Evolutionary conservation across 30 jellyfish, hydroid and myxozoan genomes (phyloP), one percentile per base, ranked within the genome.

Genomic region (Aurelia sp.): DNA sequence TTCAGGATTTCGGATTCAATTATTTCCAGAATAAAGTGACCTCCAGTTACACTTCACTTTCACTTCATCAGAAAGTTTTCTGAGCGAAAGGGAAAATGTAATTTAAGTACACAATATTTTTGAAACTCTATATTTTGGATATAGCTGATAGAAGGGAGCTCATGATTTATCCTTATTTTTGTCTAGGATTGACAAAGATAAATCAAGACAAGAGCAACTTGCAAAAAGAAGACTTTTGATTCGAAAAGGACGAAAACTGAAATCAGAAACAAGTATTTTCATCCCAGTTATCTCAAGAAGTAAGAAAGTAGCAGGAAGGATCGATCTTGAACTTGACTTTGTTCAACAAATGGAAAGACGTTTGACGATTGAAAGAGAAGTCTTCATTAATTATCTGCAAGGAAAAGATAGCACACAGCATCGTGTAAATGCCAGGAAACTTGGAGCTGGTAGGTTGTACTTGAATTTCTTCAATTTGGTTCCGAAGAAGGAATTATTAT

Each of bases 131-230:
- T n/a, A n/a, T n/a, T n/a, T n/a, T n/a, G n/a, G n/a, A n/a, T n/a
- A 19, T 21, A 17, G 40, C 2, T 15, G 33, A 27, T 27, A 27
- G 33, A 27, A 27, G 2, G 33, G 33, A 3, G 20, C 20, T 19
- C 58, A 7, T 8, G 53, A 5, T 19, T 4, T 20, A 2, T 1
- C 8, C 20, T 44, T 68, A 13, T 72, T 59, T 40, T 16, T n/a
- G 35, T 30, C 83, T 24, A 94, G 99, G n/a, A 55, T 81, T 67
- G 79, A 66, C 52, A 89, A 77, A 44, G 97, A 84, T 62, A 92
- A 84, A 62, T 72, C 13, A 61, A 88, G 97, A 31, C 97, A 94
- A 58, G 97, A 94, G 74, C 82, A 70, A 41, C 93, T 94, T 16
- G 99, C 99, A 6, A 84, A 58, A 52, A 80, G 85, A 58, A 89